Evolutionary conservation across 1,140 invertebrate species (phyloP).

Genomic region (Geopemphigus sp.): DNA sequence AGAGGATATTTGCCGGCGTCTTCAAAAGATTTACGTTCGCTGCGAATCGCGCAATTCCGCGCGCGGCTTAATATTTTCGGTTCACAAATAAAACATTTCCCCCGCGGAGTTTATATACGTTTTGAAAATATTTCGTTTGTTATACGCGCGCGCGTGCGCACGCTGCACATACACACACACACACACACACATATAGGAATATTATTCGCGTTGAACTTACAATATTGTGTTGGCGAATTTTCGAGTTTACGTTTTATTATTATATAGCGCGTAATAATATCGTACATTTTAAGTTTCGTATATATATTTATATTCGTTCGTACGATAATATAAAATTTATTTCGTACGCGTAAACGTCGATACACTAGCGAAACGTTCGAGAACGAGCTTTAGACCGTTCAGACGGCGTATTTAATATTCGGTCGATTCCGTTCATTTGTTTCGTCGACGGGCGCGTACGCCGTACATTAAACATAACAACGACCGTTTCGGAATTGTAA

Average conservation of each 20-base stretch:
- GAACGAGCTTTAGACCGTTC: too few relatives aligned
- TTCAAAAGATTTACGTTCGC: slow-evolving; percentile 24
- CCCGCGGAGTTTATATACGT: not conserved
- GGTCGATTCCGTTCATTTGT: too few relatives aligned
- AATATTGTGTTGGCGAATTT: not conserved
- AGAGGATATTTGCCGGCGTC: slow-evolving; percentile 5
- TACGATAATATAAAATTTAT: too few relatives aligned
- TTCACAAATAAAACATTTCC: not conserved
- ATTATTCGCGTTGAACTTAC: not conserved
- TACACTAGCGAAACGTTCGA: too few relatives aligned
- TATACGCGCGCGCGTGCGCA: not conserved
- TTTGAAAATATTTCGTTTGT: not conserved
- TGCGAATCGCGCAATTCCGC: not conserved
- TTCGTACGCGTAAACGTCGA: too few relatives aligned
- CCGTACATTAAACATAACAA: too few relatives aligned
- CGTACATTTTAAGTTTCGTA: not conserved
- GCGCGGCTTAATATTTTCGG: not conserved
- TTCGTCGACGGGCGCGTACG: too few relatives aligned
- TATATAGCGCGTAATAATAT: not conserved
- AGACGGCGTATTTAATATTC: too few relatives aligned
- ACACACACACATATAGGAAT: not conserved
- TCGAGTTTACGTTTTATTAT: not conserved
- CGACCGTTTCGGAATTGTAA: too few relatives aligned
- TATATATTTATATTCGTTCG: not conserved
- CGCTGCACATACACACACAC: too few relatives aligned